Conservation (phyloP, 2,797 vertebrate species). For the Hydrocynus forskahlii region DNA sequence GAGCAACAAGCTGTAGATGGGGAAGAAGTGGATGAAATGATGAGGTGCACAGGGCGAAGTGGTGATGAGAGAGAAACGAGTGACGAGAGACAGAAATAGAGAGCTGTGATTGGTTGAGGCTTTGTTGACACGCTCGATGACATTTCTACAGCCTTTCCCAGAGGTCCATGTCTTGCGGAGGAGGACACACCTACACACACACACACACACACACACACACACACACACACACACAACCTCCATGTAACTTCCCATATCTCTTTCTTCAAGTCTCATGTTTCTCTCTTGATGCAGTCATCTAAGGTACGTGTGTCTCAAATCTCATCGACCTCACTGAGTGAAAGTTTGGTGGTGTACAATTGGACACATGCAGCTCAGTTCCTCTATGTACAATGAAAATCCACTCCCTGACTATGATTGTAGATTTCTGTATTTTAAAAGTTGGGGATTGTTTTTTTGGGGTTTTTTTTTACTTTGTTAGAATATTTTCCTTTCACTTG, state of each 20-base stretch:
- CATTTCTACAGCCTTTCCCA: conserved; percentile 18
- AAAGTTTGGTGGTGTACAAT: not conserved
- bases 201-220: too few relatives aligned
- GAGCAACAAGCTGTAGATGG: conserved; percentile 11
- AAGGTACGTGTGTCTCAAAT: not conserved
- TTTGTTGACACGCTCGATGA: conserved; percentile 30
- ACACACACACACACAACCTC: not conserved
- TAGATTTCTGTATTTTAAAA: too few relatives aligned
- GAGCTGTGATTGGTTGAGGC: conserved; percentile 10
- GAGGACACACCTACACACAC: not conserved
- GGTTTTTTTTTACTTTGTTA: too few relatives aligned
- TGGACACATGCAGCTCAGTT: too few relatives aligned
- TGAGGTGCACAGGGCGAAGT: not conserved
- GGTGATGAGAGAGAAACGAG: conserved; percentile 25
- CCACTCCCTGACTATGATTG: too few relatives aligned
- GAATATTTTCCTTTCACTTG: too few relatives aligned
- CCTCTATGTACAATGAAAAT: too few relatives aligned
- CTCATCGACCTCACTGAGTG: not conserved
- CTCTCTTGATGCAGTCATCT: not conserved
- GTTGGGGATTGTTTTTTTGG: too few relatives aligned
- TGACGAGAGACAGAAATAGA: conserved; percentile 34
- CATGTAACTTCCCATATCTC: not conserved
- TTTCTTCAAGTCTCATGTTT: not conserved
- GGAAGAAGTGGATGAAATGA: conserved; percentile 21
- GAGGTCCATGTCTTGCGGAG: not conserved